Conservation (phyloP, 2,113 vertebrate species). For the Polyodon spathula region DNA sequence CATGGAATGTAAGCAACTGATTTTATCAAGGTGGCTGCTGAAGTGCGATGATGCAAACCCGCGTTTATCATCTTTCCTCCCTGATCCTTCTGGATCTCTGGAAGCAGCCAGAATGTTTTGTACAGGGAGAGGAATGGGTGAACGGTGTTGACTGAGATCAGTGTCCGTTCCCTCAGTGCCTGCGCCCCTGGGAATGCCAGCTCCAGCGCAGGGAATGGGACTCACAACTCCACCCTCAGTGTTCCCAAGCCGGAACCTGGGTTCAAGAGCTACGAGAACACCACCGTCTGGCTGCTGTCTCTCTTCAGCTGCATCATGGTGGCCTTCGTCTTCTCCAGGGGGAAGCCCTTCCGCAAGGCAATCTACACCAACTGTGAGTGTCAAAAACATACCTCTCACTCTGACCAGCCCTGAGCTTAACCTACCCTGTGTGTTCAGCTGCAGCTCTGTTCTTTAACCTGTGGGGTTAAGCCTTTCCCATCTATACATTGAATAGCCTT, state of each 20-base stretch:
- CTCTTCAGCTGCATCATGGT: conserved; percentile 57
- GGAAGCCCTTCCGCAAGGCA: conserved; percentile 62
- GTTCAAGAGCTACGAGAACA: conserved; percentile 60
- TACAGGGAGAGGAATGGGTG: background rate
- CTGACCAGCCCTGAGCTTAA: background rate
- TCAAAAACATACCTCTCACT: background rate
- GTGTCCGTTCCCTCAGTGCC: conserved; percentile 29
- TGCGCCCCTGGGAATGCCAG: conserved; percentile 30
- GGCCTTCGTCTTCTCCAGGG: conserved; percentile 64
- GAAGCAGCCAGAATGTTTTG: no score
- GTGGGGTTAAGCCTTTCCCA: background rate
- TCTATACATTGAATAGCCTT: background rate
- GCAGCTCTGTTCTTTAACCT: background rate
- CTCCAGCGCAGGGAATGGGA: no score
- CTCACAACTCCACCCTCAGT: conserved; percentile 12
- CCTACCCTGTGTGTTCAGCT: background rate
- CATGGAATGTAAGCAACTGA: no score
- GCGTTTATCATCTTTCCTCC: no score
- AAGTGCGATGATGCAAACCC: no score
- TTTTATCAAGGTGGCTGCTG: no score
- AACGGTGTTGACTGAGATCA: no score
- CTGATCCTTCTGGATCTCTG: no score
- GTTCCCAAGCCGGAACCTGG: conserved; percentile 15
- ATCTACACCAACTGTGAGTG: conserved; percentile 64
- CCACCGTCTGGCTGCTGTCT: conserved; percentile 59